These are phyloP conservation scores for Ochotona princeps DNA, from an alignment of 2,113 vertebrate genomes.

Conservation along the genomic window DNA sequence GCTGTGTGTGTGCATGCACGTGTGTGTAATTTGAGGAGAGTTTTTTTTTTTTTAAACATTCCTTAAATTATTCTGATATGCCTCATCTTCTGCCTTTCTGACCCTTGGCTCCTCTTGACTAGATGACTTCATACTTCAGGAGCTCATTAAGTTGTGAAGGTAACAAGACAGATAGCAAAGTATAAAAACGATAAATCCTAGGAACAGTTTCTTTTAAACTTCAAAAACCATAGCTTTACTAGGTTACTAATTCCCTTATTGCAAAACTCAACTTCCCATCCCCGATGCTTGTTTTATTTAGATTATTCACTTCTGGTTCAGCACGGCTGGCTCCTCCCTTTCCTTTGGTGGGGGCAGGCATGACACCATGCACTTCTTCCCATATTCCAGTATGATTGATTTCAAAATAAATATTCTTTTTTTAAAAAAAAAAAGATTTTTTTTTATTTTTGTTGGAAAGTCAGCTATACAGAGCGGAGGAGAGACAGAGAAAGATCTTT, in stretches of 20 bases:
- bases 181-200: conserved; percentile 25
- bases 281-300: conserved; percentile 6
- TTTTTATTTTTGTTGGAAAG: no score
- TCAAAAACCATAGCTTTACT: neutral
- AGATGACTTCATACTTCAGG: neutral
- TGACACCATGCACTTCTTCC: neutral
- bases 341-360: neutral
- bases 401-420: no score
- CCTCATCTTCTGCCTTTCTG: neutral
- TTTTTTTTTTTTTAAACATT: neutral
- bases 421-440: no score
- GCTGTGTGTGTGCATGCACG: no score
- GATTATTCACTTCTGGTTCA: conserved; percentile 18
- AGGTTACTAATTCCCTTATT: neutral
- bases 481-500: no score
- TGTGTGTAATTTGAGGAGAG: neutral
- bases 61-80: neutral
- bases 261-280: conserved; percentile 30
- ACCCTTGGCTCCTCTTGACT: neutral
- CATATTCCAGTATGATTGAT: neutral
- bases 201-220: conserved; percentile 18
- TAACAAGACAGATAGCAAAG: neutral
- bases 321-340: neutral
- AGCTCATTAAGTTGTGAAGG: conserved; percentile 2
- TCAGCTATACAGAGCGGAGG: no score